phyloP scores from a whole-genome alignment of 2,797 vertebrate species.

The Scolopax bukidnonensis region DNA sequence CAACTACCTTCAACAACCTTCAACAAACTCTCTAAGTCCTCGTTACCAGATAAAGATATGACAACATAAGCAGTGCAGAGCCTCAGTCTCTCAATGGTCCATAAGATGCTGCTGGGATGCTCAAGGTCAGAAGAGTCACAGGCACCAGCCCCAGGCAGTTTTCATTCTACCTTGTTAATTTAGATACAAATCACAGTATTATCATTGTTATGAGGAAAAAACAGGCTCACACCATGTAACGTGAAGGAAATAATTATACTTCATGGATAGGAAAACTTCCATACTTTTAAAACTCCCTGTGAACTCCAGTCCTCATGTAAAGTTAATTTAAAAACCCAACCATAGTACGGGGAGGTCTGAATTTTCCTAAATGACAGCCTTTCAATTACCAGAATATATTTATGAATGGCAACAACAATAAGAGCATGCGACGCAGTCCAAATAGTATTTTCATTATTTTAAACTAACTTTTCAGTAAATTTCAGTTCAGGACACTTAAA shows the following conservation, averaged over 20 bases:
- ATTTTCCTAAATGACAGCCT: not conserved
- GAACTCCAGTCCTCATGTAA: not conserved
- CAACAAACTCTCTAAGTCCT: not conserved
- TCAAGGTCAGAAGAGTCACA: not conserved
- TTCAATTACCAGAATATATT: not conserved
- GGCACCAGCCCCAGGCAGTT: not conserved
- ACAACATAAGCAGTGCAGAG: not conserved
- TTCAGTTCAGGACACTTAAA: not conserved
- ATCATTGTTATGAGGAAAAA: accelerated
- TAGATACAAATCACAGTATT: not conserved
- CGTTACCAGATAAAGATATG: not conserved
- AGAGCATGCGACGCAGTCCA: not conserved
- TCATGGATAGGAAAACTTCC: not conserved
- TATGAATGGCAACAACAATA: not conserved
- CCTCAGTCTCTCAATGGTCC: not conserved
- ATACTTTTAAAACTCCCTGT: not conserved
- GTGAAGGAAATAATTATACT: not conserved
- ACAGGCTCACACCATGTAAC: accelerated
- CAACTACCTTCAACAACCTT: not conserved
- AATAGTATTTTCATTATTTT: not conserved
- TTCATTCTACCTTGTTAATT: not conserved
- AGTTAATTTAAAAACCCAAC: not conserved
- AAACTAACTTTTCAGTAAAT: not conserved
- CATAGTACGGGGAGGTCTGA: not conserved
- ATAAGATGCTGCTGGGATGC: not conserved